phyloP scores from a whole-genome alignment of 2,113 vertebrate genomes.

The Saguinus imperator region DNA sequence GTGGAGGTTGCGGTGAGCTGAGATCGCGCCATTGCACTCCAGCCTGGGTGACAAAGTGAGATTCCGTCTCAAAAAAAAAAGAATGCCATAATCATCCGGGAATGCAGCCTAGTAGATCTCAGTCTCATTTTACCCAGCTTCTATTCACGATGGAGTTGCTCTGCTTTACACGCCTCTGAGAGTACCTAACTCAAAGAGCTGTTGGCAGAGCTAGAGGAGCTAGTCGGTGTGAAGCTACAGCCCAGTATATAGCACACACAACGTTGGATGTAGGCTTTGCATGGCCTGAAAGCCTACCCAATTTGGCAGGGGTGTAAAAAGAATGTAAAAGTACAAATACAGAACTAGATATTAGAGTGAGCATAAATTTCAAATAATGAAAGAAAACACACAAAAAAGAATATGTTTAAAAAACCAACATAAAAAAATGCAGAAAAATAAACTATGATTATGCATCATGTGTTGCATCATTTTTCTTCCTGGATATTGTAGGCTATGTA shows the following conservation, averaged over 20 bases:
- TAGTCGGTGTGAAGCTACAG: fast-evolving
- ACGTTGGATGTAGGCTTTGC: not conserved
- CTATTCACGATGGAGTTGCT: too few relatives aligned
- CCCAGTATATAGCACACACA: fast-evolving
- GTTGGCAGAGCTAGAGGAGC: not conserved
- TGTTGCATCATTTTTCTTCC: not conserved
- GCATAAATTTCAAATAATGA: not conserved
- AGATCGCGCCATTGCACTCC: too few relatives aligned
- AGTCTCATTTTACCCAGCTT: too few relatives aligned
- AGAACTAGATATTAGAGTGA: not conserved
- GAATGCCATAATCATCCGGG: too few relatives aligned
- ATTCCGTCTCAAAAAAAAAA: too few relatives aligned
- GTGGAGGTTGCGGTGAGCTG: too few relatives aligned
- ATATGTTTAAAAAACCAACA: not conserved
- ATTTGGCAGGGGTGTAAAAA: too few relatives aligned
- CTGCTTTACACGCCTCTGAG: too few relatives aligned
- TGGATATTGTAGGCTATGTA: not conserved
- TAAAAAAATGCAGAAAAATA: not conserved
- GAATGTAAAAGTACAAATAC: not conserved
- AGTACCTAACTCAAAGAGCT: not conserved
- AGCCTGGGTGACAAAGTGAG: too few relatives aligned
- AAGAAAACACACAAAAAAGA: not conserved
- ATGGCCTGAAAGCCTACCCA: not conserved
- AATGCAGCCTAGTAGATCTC: too few relatives aligned
- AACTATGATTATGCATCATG: too few relatives aligned